Conservation (phyloP, 2,888 invertebrate species). For the Uropetala carovei region DNA sequence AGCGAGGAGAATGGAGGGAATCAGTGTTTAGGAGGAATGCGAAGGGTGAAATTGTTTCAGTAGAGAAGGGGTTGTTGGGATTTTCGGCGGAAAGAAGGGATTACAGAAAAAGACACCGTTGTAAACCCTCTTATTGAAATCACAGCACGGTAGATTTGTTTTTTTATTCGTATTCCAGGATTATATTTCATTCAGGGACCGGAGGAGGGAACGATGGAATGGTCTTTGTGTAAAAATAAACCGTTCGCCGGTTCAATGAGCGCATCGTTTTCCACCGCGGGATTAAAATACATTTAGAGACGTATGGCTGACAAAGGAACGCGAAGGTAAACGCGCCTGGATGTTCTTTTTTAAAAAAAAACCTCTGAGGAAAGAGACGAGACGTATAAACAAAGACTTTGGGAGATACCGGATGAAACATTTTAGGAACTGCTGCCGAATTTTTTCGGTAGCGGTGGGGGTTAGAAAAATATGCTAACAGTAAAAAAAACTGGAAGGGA, state of each 20-base stretch:
- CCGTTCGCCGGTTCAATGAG: too few relatives aligned
- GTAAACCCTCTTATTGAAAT: too few relatives aligned
- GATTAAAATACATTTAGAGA: background rate
- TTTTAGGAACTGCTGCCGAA: too few relatives aligned
- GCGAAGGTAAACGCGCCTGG: too few relatives aligned
- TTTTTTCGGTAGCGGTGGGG: background rate
- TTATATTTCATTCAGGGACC: background rate
- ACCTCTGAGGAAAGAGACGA: too few relatives aligned
- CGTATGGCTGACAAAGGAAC: background rate
- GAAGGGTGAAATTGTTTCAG: background rate
- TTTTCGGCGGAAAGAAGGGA: background rate
- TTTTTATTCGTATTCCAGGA: too few relatives aligned
- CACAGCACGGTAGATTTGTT: too few relatives aligned
- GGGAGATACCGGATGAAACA: too few relatives aligned
- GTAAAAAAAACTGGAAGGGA: background rate
- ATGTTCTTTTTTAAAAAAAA: too few relatives aligned
- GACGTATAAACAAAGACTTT: too few relatives aligned
- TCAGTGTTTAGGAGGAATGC: background rate
- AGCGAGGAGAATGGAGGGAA: background rate
- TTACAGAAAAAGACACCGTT: background rate
- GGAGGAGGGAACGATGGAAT: background rate
- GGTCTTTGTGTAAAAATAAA: background rate
- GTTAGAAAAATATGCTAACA: background rate
- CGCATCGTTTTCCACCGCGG: too few relatives aligned
- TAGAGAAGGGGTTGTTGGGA: background rate